Evolutionary conservation across 2,113 vertebrate genomes (phyloP), one percentile per base, ranked within the genome.

Genomic region (Argyrosomus japonicus): DNA sequence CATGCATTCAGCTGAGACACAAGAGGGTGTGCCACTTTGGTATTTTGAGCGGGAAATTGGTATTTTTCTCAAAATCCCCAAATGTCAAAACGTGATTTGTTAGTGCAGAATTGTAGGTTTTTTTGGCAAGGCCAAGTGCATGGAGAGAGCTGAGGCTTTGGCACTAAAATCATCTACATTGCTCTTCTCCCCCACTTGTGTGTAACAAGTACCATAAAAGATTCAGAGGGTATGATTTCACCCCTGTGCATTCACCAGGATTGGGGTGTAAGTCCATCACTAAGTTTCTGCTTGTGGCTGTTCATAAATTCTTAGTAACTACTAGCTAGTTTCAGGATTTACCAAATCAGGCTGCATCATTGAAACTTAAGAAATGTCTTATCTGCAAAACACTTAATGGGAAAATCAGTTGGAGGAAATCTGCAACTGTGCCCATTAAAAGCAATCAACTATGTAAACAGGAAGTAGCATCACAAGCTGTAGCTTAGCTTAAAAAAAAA

Each of bases 31-130:
- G 86, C 32, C 84, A 19, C 58, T 75, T 64, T 64, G 82, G 79
- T 79, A 75, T 89, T 86, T 80, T 82, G 57, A 81, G 53, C 15
- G 43, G 51, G 70, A 88, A 86, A 79, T 75, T 71, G 47, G 27
- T 68, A 36, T 85, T 75, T 80, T 83, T 83, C 77, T 75, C 40
- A 21, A 80, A 89, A 90, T 62, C 73, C 82, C 47, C 58, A 71
- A 80, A 91, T 71, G 81, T 87, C 75, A 77, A 74, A 86, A 84
- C 67, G 10, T 88, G 70, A 87, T 83, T 87, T 92, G 73, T 90
- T 82, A 36, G 62, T 90, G 73, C 56, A 75, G 57, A 70, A 77
- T 50, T 68, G 64, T 64, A 60, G 80, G 80, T 43, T 82, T 70
- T 40, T 69, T 45, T 72, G 21, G 11, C 10, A 48, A 82, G 75